Percentiles rank a stretch among this genome's conserved stretches.
phyloP scores from a whole-genome alignment of 2,113 vertebrate species.

The Haliaeetus leucogaster region DNA sequence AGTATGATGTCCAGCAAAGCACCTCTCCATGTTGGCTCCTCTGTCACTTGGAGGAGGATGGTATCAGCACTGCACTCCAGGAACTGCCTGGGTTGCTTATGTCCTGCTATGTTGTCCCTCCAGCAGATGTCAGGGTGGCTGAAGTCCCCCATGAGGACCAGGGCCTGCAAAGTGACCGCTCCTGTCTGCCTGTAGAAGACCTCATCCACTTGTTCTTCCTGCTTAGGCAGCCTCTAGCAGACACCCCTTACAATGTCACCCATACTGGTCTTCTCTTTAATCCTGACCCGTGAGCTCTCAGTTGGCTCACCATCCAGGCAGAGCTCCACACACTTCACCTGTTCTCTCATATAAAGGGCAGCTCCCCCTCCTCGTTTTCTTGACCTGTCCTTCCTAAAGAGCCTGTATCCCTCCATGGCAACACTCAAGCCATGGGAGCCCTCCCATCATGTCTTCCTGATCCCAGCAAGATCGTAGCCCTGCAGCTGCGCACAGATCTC shows the following conservation, averaged over 20 bases:
- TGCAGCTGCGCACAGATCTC: background rate
- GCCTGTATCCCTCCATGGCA: background rate
- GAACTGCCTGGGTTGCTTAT: background rate
- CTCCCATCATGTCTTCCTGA: background rate
- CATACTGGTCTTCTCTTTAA: background rate
- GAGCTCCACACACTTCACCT: background rate
- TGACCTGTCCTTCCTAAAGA: background rate
- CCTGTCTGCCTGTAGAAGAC: background rate
- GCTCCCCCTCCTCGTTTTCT: background rate
- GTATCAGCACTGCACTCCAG: background rate
- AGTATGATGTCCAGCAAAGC: background rate
- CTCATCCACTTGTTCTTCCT: background rate
- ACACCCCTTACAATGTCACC: background rate
- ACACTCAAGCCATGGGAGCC: rapidly evolving
- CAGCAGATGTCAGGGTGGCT: background rate
- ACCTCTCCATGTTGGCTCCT: background rate
- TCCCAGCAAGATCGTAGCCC: background rate
- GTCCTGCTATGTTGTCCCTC: background rate
- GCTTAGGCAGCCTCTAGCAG: background rate
- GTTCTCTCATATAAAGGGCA: background rate
- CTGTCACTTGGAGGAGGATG: background rate
- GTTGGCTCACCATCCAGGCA: background rate
- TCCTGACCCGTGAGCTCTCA: rapidly evolving
- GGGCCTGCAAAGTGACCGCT: background rate
- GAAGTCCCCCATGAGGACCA: background rate